A percentile compares a stretch with the other conserved stretches of the same genome.
phyloP scores from a whole-genome alignment of 1,140 invertebrate species.

The Ips nitidus region DNA sequence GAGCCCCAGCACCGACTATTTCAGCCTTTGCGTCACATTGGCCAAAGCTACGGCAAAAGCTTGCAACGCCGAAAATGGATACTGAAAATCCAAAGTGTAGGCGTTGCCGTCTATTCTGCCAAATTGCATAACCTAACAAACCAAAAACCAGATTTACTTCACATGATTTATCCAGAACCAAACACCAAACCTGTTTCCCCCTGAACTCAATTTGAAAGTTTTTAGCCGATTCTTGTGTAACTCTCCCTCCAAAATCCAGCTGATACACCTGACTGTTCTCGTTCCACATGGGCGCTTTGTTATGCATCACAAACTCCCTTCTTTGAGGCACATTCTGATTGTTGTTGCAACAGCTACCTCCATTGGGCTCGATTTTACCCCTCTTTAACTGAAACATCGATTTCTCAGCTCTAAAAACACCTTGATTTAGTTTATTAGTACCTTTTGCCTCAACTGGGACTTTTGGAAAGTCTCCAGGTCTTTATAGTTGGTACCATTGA shows the following conservation, averaged over 20 bases:
- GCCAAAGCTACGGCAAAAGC: conserved; percentile 97
- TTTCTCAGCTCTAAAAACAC: neutral
- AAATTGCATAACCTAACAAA: conserved; percentile 95
- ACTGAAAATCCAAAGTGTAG: conserved; percentile 98
- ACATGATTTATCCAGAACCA: conserved; percentile 7
- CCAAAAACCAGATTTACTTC: neutral
- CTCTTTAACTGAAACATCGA: conserved; percentile 61
- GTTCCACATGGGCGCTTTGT: conserved; percentile 99
- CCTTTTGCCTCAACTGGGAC: conserved; percentile 90
- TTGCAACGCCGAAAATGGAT: conserved; percentile 97
- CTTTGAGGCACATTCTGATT: conserved; percentile 58
- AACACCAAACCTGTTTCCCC: conserved; percentile 80
- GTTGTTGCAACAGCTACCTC: conserved; percentile 51
- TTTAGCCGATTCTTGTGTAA: conserved; percentile 98
- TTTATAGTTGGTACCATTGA: conserved; percentile 72
- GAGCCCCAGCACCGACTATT: conserved; percentile 59
- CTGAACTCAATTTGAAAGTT: conserved; percentile 99
- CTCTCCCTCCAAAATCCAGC: conserved; percentile 97
- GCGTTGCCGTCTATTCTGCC: conserved; percentile 97
- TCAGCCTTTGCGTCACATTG: conserved; percentile 97
- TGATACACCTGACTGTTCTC: conserved; percentile 99
- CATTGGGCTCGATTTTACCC: conserved; percentile 62
- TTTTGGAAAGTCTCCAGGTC: conserved; percentile 95
- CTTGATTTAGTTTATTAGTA: conserved; percentile 49
- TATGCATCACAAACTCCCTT: conserved; percentile 92